Evolutionary conservation across 2,888 invertebrate genomes (phyloP).

Genomic region (Heliconius ismenius): DNA sequence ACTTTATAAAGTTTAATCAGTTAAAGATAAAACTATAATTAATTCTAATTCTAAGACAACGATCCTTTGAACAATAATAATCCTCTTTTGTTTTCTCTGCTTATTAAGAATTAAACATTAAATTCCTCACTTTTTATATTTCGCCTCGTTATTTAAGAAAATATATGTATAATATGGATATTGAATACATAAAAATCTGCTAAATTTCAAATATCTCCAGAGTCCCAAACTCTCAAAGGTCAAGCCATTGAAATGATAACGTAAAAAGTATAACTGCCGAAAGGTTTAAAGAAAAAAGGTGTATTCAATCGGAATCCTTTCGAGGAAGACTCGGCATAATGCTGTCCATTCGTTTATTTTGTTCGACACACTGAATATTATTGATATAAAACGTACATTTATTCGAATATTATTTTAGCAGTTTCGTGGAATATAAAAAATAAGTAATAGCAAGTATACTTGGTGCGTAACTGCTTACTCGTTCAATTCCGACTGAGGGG

Average conservation of each 20-base stretch:
- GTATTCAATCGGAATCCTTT: slow-evolving; percentile 65
- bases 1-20: not conserved
- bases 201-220: slow-evolving; percentile 13
- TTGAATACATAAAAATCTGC: slow-evolving; percentile 20
- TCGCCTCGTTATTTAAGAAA: not conserved
- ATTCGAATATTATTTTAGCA: slow-evolving; percentile 3
- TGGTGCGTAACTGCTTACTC: not conserved
- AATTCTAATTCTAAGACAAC: not conserved
- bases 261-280: slow-evolving; percentile 36
- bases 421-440: not conserved
- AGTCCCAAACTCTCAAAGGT: slow-evolving; percentile 38
- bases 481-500: too few relatives aligned
- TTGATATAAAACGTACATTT: slow-evolving; percentile 21
- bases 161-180: not conserved
- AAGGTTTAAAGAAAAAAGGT: slow-evolving; percentile 48
- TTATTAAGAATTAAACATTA: not conserved
- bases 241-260: slow-evolving; percentile 40
- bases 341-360: slow-evolving; percentile 65
- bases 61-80: not conserved
- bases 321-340: slow-evolving; percentile 63
- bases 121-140: not conserved
- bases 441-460: not conserved
- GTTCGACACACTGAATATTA: slow-evolving; percentile 60
- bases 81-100: not conserved
- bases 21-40: not conserved